Evolutionary conservation across 2,888 invertebrate species (phyloP).

Genomic region (Ophion slaviceki): DNA sequence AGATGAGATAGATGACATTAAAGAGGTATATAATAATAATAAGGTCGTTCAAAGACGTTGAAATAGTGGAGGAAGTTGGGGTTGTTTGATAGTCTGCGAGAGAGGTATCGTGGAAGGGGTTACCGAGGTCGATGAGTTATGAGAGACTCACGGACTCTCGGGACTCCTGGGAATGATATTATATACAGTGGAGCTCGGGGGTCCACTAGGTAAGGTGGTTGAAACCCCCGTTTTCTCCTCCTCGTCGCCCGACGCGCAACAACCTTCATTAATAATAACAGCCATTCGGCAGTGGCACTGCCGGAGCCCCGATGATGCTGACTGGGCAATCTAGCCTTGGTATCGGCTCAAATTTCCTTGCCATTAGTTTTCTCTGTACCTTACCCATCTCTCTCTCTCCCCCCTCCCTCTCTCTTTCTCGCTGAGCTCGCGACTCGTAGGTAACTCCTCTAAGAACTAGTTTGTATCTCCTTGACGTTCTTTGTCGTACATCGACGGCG

Average conservation of each 20-base stretch:
- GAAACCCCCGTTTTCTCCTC: conserved; percentile 26
- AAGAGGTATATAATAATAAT: not conserved
- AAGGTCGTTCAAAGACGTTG: conserved; percentile 15
- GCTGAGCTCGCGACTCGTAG: conserved; percentile 17
- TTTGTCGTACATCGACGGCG: conserved; percentile 44
- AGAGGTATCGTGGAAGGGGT: conserved; percentile 42
- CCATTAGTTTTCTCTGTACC: conserved; percentile 69
- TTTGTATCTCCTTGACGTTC: conserved; percentile 59
- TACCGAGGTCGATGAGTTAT: conserved; percentile 63
- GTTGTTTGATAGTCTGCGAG: conserved; percentile 35
- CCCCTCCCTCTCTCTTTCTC: not conserved
- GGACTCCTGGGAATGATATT: conserved; percentile 60
- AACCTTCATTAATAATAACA: conserved; percentile 75
- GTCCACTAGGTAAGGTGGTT: conserved; percentile 58
- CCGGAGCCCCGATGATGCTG: conserved; percentile 64
- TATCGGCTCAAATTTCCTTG: conserved; percentile 73
- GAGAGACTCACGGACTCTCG: conserved; percentile 54
- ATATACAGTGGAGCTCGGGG: conserved; percentile 24
- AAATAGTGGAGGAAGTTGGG: conserved; percentile 39
- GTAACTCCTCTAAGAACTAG: conserved; percentile 52
- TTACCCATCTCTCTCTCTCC: conserved; percentile 13
- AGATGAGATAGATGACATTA: not conserved
- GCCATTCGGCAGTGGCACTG: conserved; percentile 56
- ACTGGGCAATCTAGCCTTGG: conserved; percentile 66
- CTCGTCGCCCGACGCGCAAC: conserved; percentile 52